Evolutionary conservation across 1,140 invertebrate genomes (phyloP).

Genomic region (Myzus persicae): DNA sequence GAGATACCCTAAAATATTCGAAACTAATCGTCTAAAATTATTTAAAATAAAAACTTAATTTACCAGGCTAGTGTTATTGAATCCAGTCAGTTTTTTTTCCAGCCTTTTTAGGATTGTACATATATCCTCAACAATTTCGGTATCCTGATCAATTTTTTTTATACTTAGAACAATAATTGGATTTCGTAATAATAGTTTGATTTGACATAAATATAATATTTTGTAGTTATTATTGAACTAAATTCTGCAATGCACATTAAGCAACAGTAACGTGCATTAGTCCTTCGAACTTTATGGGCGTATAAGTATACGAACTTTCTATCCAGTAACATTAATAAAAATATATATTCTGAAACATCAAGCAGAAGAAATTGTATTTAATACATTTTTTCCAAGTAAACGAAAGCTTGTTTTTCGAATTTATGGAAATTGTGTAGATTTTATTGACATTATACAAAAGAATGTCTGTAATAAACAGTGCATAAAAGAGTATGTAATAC

Average conservation of each 20-base stretch:
- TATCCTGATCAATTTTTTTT: not conserved
- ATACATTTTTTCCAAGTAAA: not conserved
- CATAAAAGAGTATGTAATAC: not conserved
- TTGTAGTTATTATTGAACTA: no score
- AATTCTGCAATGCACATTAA: not conserved
- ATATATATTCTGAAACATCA: not conserved
- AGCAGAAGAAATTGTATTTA: not conserved
- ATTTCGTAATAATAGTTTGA: not conserved
- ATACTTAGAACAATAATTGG: not conserved
- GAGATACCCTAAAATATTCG: not conserved
- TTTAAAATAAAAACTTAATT: not conserved
- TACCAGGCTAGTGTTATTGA: not conserved
- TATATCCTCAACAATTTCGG: not conserved
- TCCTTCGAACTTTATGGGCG: not conserved
- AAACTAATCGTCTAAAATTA: no score
- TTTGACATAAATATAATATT: not conserved
- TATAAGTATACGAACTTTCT: not conserved
- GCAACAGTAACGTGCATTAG: not conserved
- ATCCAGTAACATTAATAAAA: conserved; percentile 1
- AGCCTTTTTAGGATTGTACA: not conserved
- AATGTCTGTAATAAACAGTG: not conserved
- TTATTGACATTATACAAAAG: conserved; percentile 36
- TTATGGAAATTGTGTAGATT: conserved; percentile 11
- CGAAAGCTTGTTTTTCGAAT: not conserved
- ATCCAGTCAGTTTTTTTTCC: no score